Evolutionary conservation across 1,140 invertebrate species (phyloP), one percentile per base, ranked within the genome.

Genomic region (Apocrypta bakeri): DNA sequence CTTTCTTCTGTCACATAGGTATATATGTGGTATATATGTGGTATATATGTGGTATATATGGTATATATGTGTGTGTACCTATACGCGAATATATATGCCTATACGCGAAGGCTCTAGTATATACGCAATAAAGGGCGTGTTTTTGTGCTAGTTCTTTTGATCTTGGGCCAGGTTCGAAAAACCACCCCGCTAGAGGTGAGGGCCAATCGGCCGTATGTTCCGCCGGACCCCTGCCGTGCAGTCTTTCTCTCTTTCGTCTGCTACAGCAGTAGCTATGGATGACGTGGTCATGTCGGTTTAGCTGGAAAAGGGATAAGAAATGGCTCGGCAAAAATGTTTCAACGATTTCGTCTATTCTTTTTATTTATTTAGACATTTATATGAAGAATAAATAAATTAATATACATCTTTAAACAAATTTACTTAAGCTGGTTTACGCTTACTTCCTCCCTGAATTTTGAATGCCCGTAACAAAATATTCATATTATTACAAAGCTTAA

Each of bases 161-260:
- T 79, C 71, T 56, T 56, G 69, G 56, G 48, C 33, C 37, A 66
- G 76, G 37, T 75, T 79, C 37, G 71, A 83, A 83, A 83, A 79
- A 74, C 69, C 82, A 83, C 82, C 82, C 82, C 76, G 75, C 33
- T 17, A 72, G 25, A 76, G 56, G 68, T 79, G 69, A 79, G 82
- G 71, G 69, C 82, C 82, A 83, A 83, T 79, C 81, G 81, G 71
- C 40, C 61, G 56, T 56, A 33, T 9, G 27, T 61, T 77, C 37
- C 77, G 37, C 77, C 48, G 24, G 29, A 33, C 27, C 66, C 66
- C 27, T 14, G 42, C 25, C 42, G 24, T 6, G 48, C n/a, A 56
- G 21, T 8, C 17, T 64, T 64, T 42, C 33, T 37, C 72, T 63
- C n/a, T 9, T 37, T 9, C 12, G 29, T 68, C 48, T 17, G 21